phyloP scores from a whole-genome alignment of 92 coral and sea anemone genomes.

The Epizoanthus rinbou region DNA sequence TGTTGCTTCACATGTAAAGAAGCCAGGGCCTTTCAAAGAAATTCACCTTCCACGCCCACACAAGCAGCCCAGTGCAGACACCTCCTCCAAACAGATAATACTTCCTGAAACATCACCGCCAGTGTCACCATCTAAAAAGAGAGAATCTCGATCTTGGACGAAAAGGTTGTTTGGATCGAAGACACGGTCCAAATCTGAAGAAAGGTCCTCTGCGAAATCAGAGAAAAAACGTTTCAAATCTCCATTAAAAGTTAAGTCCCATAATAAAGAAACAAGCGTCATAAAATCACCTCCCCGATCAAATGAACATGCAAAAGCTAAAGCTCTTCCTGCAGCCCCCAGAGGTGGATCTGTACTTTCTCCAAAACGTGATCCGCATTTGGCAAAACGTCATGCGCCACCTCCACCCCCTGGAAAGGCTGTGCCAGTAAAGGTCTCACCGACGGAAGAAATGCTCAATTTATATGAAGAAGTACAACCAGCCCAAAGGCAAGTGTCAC shows the following conservation, averaged over 20 bases:
- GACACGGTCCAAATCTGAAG: conserved; percentile 51
- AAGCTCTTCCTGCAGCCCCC: conserved; percentile 4
- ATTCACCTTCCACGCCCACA: neutral
- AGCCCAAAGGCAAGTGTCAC: neutral
- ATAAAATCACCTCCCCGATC: conserved; percentile 16
- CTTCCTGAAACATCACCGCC: conserved; percentile 36
- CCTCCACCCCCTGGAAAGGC: neutral
- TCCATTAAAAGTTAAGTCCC: conserved; percentile 23
- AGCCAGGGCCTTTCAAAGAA: neutral
- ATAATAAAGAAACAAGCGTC: conserved; percentile 13
- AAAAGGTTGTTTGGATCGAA: conserved; percentile 73
- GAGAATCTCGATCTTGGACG: conserved; percentile 80
- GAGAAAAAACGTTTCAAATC: conserved; percentile 32
- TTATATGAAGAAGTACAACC: conserved; percentile 24
- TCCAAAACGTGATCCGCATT: neutral
- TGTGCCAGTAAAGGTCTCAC: neutral
- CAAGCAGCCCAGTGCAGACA: neutral
- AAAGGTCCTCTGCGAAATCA: conserved; percentile 42
- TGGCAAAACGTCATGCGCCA: conserved; percentile 28
- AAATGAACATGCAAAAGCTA: neutral
- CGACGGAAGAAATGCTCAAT: neutral
- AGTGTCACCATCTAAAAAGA: conserved; percentile 18
- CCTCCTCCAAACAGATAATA: conserved; percentile 26
- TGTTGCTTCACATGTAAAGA: neutral
- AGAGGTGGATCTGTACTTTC: neutral